Evolutionary conservation across 2,113 vertebrate genomes (phyloP).

Genomic region (Meles meles): DNA sequence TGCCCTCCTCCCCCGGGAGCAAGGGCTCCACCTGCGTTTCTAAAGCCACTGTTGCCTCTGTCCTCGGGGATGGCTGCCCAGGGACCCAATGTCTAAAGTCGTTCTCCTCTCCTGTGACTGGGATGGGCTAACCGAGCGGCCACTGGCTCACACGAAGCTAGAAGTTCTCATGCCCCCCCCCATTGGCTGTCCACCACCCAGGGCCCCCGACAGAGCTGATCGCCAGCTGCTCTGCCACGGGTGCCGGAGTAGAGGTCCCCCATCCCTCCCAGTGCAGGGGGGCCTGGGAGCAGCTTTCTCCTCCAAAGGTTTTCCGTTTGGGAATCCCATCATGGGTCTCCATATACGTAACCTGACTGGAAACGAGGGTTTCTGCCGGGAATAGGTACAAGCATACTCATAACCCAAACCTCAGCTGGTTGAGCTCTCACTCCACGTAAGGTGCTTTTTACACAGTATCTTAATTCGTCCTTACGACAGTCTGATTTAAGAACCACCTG

Average conservation of each 20-base stretch:
- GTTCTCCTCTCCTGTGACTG: neutral
- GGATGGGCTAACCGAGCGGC: rapidly evolving
- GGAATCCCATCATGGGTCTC: neutral
- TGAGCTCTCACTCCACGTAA: neutral
- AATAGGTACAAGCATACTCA: neutral
- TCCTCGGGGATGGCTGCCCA: neutral
- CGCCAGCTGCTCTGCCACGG: neutral
- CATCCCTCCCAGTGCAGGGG: too few species aligned
- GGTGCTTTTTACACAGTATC: neutral
- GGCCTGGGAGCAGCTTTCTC: neutral
- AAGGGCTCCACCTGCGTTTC: neutral
- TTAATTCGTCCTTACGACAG: neutral
- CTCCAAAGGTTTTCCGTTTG: neutral
- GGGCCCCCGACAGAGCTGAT: neutral
- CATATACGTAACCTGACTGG: too few species aligned
- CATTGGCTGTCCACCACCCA: rapidly evolving
- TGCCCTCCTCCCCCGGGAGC: neutral
- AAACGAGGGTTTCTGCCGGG: neutral
- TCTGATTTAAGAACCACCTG: neutral
- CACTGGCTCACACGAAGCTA: neutral
- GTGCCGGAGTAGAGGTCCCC: rapidly evolving
- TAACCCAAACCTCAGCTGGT: neutral
- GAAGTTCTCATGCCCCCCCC: neutral
- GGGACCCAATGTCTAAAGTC: neutral
- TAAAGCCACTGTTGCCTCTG: neutral